Evolutionary conservation across 37 sponge, comb jelly and placozoan genomes (phyloP).

Genomic region (Axinella damicornis): DNA sequence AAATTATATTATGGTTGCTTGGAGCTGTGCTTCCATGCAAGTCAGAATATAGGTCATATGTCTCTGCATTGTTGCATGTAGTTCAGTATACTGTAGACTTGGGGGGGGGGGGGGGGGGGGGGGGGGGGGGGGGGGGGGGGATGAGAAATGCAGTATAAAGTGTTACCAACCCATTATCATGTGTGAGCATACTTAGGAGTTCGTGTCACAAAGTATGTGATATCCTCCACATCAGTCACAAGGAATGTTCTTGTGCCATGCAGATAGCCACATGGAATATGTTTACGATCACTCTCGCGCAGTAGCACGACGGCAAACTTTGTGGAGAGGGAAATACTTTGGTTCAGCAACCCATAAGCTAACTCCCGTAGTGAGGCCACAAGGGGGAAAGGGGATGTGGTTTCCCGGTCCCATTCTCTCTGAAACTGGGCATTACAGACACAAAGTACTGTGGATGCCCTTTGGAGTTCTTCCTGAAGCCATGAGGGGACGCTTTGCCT

Average conservation of each 20-base stretch:
- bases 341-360: neutral
- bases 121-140: too few species aligned
- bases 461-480: conserved; percentile 8
- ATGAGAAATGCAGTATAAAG: too few species aligned
- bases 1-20: too few species aligned
- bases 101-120: too few species aligned
- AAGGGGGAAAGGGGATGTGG: too few species aligned
- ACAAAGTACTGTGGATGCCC: conserved; percentile 9
- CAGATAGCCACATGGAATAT: conserved; percentile 27
- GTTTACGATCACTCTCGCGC: neutral
- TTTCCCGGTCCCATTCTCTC: conserved; percentile 13
- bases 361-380: conserved; percentile 2
- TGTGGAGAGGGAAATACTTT: neutral
- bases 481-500: neutral
- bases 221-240: conserved; percentile 30
- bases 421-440: conserved; percentile 28
- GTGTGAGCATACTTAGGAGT: conserved; percentile 9
- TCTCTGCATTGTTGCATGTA: too few species aligned
- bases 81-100: too few species aligned
- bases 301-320: conserved; percentile 15
- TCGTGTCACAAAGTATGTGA: conserved; percentile 24
- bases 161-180: too few species aligned
- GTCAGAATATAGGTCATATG: too few species aligned
- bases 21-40: too few species aligned
- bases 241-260: conserved; percentile 11